Conservation (phyloP, 2,888 invertebrate genomes). For the Crepidodera aurea region DNA sequence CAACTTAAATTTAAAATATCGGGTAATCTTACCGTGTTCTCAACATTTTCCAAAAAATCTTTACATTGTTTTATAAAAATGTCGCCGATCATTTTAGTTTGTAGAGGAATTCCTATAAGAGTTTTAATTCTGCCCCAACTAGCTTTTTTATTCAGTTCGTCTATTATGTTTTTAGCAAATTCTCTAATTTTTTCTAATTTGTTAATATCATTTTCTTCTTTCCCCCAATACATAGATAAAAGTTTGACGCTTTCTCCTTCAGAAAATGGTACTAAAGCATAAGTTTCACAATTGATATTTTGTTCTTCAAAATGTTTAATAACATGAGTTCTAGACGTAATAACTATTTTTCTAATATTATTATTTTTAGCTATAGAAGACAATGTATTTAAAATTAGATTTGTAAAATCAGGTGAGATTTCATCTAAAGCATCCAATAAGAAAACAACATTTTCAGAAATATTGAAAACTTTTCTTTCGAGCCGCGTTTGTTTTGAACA, state of each 20-base stretch:
- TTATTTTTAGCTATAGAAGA: neutral
- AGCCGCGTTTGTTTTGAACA: neutral
- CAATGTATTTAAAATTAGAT: constrained; percentile 15
- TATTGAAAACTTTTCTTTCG: constrained; percentile 4
- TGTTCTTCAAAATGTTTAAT: neutral
- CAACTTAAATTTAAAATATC: neutral
- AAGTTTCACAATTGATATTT: neutral
- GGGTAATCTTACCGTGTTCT: neutral
- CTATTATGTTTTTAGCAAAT: neutral
- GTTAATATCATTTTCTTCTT: neutral
- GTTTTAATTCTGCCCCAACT: neutral
- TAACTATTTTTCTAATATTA: constrained; percentile 17
- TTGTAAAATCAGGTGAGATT: constrained; percentile 16
- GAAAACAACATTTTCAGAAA: constrained; percentile 6
- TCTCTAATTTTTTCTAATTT: neutral
- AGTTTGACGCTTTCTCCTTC: neutral
- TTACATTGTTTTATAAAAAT: constrained; percentile 5
- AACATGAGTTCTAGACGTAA: constrained; percentile 20
- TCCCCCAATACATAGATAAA: neutral
- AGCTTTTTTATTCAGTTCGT: neutral
- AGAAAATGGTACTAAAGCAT: constrained; percentile 7
- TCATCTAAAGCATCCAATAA: constrained; percentile 26
- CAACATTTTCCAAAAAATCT: no score
- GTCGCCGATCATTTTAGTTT: constrained; percentile 26
- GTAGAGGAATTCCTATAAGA: constrained; percentile 21